Evolutionary conservation across 92 coral and sea anemone genomes (phyloP).

Genomic region (Paragorgia papillata): DNA sequence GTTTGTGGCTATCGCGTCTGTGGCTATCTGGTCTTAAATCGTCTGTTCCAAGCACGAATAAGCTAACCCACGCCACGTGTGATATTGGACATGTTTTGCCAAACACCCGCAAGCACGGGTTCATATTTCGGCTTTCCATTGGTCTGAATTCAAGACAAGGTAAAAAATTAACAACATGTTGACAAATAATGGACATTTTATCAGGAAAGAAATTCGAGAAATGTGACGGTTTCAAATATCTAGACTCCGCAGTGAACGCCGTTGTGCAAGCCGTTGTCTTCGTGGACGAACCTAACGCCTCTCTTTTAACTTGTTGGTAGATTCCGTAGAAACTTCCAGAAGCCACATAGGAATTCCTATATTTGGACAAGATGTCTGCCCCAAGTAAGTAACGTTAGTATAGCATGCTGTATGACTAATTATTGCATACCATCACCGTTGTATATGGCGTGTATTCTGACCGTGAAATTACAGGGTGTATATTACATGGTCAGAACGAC

Average conservation of each 20-base stretch:
- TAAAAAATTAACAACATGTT: slow-evolving; percentile 41
- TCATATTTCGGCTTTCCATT: background rate
- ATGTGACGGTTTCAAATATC: slow-evolving; percentile 43
- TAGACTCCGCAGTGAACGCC: background rate
- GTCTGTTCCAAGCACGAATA: no score
- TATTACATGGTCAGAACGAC: no score
- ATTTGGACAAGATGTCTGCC: slow-evolving; percentile 19
- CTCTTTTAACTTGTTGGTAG: slow-evolving; percentile 1
- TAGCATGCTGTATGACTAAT: no score
- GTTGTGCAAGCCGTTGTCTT: no score
- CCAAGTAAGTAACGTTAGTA: slow-evolving; percentile 38
- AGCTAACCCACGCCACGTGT: no score
- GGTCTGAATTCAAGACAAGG: background rate
- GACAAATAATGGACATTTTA: background rate
- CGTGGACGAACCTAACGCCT: background rate
- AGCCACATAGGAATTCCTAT: background rate
- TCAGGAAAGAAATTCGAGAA: slow-evolving; percentile 7
- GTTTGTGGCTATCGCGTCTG: background rate
- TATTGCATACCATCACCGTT: no score
- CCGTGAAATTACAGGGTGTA: no score
- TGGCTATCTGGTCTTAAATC: no score
- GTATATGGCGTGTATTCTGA: no score
- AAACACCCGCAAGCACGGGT: background rate
- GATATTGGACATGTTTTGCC: background rate
- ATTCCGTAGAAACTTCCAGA: background rate